These are phyloP conservation scores for Drosophila meridionalis DNA, from an alignment of 2,888 invertebrate genomes.

Conservation along the genomic window DNA sequence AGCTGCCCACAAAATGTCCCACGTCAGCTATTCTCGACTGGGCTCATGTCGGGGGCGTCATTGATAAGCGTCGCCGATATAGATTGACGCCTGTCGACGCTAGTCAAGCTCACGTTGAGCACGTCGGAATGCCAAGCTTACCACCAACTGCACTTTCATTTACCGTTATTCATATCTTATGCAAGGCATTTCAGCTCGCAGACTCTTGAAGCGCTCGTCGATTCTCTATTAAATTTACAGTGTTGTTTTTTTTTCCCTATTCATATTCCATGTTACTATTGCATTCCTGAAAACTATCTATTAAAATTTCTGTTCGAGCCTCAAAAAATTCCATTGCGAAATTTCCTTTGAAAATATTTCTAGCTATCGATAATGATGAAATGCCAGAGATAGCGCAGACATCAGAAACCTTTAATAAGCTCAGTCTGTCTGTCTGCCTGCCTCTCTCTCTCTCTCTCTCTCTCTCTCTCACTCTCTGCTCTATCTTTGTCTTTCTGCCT, in stretches of 20 bases:
- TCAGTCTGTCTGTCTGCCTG: background rate
- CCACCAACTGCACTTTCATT: background rate
- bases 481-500: background rate
- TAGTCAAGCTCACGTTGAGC: background rate
- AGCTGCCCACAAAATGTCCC: conserved; percentile 37
- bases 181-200: background rate
- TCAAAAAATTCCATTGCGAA: background rate
- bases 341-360: background rate
- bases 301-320: background rate
- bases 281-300: conserved; percentile 1
- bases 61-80: conserved; percentile 54
- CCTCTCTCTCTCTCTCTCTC: background rate
- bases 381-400: background rate
- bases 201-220: too few species aligned
- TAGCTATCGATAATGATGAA: conserved; percentile 2
- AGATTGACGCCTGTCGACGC: conserved; percentile 58
- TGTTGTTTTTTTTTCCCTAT: background rate
- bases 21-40: conserved; percentile 52
- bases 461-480: background rate
- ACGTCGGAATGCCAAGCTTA: background rate
- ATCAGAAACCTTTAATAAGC: background rate
- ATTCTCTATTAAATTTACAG: background rate
- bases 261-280: background rate
- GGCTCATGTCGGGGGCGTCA: conserved; percentile 38
- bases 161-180: background rate